Conservation (phyloP, 2,888 invertebrate genomes). For the Orthosia gracilis region DNA sequence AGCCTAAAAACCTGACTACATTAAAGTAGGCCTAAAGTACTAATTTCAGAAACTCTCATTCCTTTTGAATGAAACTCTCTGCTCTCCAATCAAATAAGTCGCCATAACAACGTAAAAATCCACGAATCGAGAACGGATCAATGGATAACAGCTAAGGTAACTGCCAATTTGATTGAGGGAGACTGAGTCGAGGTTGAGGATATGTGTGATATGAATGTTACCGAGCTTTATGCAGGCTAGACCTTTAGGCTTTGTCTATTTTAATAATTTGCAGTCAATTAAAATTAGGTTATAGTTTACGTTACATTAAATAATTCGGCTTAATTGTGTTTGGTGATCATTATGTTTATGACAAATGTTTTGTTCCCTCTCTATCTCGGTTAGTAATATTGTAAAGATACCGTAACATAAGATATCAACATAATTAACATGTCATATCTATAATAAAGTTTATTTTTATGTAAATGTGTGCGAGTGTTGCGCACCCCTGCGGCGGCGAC, state of each 20-base stretch:
- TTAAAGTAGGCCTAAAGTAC: too few species aligned
- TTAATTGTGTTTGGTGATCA: conserved; percentile 26
- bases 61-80: too few species aligned
- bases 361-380: not conserved
- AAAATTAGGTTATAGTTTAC: not conserved
- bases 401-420: conserved; percentile 55
- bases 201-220: not conserved
- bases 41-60: too few species aligned
- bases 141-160: too few species aligned
- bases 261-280: not conserved
- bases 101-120: too few species aligned
- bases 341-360: conserved; percentile 50
- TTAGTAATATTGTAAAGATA: not conserved
- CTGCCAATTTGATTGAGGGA: too few species aligned
- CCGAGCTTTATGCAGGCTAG: not conserved
- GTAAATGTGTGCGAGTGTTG: conserved; percentile 79
- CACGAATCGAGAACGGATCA: too few species aligned
- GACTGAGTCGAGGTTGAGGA: too few species aligned
- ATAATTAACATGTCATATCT: conserved; percentile 74
- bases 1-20: too few species aligned
- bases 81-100: too few species aligned
- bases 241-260: not conserved
- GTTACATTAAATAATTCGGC: conserved; percentile 14
- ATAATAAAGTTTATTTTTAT: conserved; percentile 80
- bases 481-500: conserved; percentile 82